Percentiles rank a stretch among this genome's conserved stretches.
These are phyloP conservation scores for Drosophila bocqueti DNA, from an alignment of 1,140 invertebrate genomes.

Conservation along the genomic window DNA sequence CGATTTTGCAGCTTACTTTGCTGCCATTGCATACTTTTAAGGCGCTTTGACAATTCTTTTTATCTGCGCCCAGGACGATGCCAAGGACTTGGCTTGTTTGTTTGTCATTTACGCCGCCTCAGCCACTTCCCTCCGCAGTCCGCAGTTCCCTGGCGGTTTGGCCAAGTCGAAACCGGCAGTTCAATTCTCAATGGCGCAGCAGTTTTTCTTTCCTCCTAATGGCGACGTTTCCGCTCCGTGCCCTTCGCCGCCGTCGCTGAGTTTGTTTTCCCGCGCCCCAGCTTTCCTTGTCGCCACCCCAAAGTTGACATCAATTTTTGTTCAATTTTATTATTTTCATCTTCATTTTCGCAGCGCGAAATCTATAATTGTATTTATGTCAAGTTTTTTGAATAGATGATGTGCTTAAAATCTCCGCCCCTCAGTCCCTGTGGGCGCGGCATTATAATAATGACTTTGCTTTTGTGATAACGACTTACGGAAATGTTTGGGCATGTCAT, in stretches of 20 bases:
- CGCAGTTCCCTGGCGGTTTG: slow-evolving; percentile 22
- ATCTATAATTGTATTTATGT: slow-evolving; percentile 85
- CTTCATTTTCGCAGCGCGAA: slow-evolving; percentile 78
- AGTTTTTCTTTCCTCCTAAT: slow-evolving; percentile 80
- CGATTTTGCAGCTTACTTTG: slow-evolving; percentile 84
- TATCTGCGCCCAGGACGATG: slow-evolving; percentile 77
- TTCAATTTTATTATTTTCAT: slow-evolving; percentile 83
- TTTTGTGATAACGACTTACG: slow-evolving; percentile 83
- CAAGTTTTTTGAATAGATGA: slow-evolving; percentile 81
- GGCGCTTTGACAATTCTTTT: slow-evolving; percentile 84
- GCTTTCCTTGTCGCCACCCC: slow-evolving; percentile 12
- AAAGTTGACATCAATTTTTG: slow-evolving; percentile 82
- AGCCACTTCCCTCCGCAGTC: background rate
- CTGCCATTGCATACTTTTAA: slow-evolving; percentile 83
- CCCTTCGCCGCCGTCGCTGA: slow-evolving; percentile 44
- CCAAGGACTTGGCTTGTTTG: slow-evolving; percentile 78
- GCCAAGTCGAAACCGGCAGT: slow-evolving; percentile 75
- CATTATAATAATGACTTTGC: slow-evolving; percentile 84
- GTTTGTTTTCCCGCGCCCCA: slow-evolving; percentile 32
- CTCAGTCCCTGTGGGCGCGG: slow-evolving; percentile 21
- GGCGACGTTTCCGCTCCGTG: slow-evolving; percentile 74
- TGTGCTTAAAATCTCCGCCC: slow-evolving; percentile 41
- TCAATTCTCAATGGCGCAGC: slow-evolving; percentile 82
- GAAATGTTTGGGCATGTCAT: slow-evolving; percentile 84
- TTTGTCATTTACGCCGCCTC: slow-evolving; percentile 77